Conservation (phyloP, 2,888 invertebrate genomes). For the Cantharis rustica region DNA sequence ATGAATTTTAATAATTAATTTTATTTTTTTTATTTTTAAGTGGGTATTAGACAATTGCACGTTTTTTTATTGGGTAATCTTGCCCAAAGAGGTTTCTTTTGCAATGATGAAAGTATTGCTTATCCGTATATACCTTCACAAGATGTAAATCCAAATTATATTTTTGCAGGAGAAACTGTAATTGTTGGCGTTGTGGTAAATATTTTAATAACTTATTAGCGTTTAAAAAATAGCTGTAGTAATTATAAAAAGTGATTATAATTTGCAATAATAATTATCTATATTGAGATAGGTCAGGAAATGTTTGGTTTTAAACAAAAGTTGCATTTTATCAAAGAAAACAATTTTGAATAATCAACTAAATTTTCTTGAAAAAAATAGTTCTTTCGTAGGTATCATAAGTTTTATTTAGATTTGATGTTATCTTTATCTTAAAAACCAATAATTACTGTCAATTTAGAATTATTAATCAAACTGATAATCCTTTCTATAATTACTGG, state of each 20-base stretch:
- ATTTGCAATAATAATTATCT: background rate
- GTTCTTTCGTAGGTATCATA: background rate
- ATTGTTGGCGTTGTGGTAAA: background rate
- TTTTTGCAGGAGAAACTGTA: background rate
- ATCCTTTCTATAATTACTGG: background rate
- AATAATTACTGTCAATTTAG: background rate
- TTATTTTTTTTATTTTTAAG: background rate
- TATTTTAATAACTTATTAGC: background rate
- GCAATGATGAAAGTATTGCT: background rate
- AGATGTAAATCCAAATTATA: background rate
- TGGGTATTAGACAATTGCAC: background rate
- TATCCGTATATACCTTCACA: background rate
- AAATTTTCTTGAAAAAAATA: background rate
- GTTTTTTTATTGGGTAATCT: background rate
- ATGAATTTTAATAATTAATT: background rate
- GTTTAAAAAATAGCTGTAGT: too few relatives aligned
- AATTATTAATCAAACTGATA: background rate
- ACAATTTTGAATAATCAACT: background rate
- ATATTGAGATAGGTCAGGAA: background rate
- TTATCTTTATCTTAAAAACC: background rate
- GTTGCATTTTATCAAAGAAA: background rate
- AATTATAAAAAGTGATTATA: too few relatives aligned
- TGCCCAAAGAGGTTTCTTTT: background rate
- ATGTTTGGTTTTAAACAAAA: background rate
- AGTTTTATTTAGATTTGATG: background rate